Conservation (phyloP, 1,140 invertebrate genomes). For the Acromyrmex echinatior region DNA sequence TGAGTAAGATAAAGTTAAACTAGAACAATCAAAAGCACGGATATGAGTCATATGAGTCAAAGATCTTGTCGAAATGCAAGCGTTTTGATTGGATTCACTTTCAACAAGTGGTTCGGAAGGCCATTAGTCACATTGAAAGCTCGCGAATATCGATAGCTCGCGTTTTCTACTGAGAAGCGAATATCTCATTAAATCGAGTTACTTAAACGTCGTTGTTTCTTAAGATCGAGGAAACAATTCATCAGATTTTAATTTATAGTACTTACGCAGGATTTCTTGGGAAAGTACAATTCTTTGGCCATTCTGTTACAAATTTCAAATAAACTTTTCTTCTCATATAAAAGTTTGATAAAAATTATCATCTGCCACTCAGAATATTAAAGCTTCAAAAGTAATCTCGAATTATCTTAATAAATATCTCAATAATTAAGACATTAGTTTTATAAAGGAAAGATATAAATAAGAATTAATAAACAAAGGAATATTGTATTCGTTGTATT, state of each 20-base stretch:
- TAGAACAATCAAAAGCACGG: not conserved
- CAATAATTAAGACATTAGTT: not conserved
- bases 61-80: conserved; percentile 33
- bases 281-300: not conserved
- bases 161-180: conserved; percentile 9
- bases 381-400: not conserved
- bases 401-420: too few species aligned
- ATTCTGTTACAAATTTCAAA: not conserved
- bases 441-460: not conserved
- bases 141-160: conserved; percentile 34
- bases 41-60: not conserved
- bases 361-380: not conserved
- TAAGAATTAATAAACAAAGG: not conserved
- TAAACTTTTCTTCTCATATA: not conserved
- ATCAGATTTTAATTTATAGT: not conserved
- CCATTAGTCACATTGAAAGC: conserved; percentile 31
- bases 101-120: conserved; percentile 45
- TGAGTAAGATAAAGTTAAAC: not conserved
- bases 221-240: not conserved
- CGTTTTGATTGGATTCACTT: conserved; percentile 13
- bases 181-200: conserved; percentile 16
- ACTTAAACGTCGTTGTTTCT: not conserved
- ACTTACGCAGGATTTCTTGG: not conserved
- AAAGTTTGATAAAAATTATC: not conserved
- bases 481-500: not conserved